phyloP scores from a whole-genome alignment of 2,888 invertebrate genomes.

The Isotomurus palustris region DNA sequence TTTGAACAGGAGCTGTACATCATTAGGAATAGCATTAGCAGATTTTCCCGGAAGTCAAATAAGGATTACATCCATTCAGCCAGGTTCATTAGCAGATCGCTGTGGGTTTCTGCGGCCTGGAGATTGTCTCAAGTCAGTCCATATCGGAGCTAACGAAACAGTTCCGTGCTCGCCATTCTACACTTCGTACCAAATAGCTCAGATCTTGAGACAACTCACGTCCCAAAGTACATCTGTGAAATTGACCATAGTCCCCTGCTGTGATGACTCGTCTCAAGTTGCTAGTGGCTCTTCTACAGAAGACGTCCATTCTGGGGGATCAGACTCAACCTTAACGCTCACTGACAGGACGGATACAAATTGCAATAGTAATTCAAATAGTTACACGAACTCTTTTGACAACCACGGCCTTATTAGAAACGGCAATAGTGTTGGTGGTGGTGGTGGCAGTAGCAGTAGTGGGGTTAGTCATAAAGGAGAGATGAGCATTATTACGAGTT shows the following conservation, averaged over 20 bases:
- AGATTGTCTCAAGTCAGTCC: slow-evolving; percentile 39
- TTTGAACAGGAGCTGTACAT: slow-evolving; percentile 35
- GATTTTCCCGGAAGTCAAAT: slow-evolving; percentile 41
- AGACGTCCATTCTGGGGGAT: slow-evolving; percentile 13
- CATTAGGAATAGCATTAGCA: slow-evolving; percentile 40
- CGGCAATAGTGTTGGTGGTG: background rate
- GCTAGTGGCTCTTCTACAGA: slow-evolving; percentile 4
- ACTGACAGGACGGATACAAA: slow-evolving; percentile 8
- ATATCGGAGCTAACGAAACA: slow-evolving; percentile 35
- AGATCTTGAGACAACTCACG: slow-evolving; percentile 40
- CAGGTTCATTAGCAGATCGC: slow-evolving; percentile 42
- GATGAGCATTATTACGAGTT: slow-evolving; percentile 3
- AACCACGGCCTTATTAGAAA: slow-evolving; percentile 7
- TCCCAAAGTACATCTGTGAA: slow-evolving; percentile 28
- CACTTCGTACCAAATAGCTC: slow-evolving; percentile 42
- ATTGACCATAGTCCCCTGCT: slow-evolving; percentile 39
- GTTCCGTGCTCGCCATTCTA: slow-evolving; percentile 42
- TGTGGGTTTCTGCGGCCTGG: slow-evolving; percentile 38
- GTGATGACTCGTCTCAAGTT: slow-evolving; percentile 19
- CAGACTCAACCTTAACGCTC: slow-evolving; percentile 38
- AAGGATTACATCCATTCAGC: slow-evolving; percentile 40
- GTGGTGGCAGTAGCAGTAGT: background rate
- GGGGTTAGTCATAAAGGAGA: slow-evolving; percentile 1
- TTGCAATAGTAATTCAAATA: background rate
- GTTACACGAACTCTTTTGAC: slow-evolving; percentile 1